Evolutionary conservation across 2,888 invertebrate genomes (phyloP).

Genomic region (Andricus curvator): DNA sequence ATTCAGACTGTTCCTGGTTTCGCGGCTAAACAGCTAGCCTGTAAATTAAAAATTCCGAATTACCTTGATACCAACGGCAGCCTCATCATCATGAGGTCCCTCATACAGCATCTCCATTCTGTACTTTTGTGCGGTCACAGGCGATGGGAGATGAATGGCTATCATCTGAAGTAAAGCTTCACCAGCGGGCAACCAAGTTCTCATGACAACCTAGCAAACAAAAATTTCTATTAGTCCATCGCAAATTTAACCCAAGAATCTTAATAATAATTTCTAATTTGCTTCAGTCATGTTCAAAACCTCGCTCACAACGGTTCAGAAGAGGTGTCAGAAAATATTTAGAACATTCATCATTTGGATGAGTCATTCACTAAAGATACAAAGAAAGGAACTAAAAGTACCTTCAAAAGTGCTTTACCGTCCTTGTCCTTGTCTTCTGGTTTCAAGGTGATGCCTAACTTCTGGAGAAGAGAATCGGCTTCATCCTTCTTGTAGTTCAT

Average conservation of each 20-base stretch:
- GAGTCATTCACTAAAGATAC: background rate
- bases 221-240: background rate
- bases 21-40: too few species aligned
- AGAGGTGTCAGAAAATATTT: constrained; percentile 76
- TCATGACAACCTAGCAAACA: constrained; percentile 90
- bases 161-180: constrained; percentile 99
- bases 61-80: constrained; percentile 92
- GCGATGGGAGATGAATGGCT: constrained; percentile 99
- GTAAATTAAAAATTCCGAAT: background rate
- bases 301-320: constrained; percentile 71
- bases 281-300: constrained; percentile 63
- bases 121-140: constrained; percentile 99
- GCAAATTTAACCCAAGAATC: background rate
- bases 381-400: constrained; percentile 64
- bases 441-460: constrained; percentile 94
- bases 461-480: constrained; percentile 90
- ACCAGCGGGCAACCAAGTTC: constrained; percentile 99
- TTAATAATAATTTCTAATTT: background rate
- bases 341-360: constrained; percentile 68
- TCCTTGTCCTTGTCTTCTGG: constrained; percentile 98
- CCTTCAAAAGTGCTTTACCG: constrained; percentile 96
- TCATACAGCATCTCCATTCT: constrained; percentile 99
- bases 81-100: constrained; percentile 97
- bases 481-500: constrained; percentile 98
- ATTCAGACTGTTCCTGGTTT: too few species aligned